Conservation (phyloP, 2,888 invertebrate species). For the Artemia sinica region DNA sequence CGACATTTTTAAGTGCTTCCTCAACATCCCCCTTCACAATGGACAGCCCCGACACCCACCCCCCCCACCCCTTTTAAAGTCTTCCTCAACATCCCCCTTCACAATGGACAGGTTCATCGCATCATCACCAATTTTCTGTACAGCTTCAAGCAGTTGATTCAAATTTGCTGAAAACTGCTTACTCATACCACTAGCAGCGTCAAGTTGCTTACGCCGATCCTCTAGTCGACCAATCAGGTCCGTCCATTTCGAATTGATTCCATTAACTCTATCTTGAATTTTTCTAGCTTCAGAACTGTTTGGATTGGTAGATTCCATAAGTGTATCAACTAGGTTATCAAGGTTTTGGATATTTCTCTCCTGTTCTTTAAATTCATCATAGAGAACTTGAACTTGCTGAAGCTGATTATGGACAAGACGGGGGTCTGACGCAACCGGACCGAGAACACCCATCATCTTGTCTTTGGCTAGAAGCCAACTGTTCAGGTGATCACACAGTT, state of each 20-base stretch:
- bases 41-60: too few relatives aligned
- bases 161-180: conserved; percentile 80
- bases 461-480: conserved; percentile 84
- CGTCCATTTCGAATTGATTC: conserved; percentile 55
- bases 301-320: conserved; percentile 43
- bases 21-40: not conserved
- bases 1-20: conserved; percentile 17
- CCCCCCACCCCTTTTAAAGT: conserved; percentile 60
- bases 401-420: conserved; percentile 89
- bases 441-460: conserved; percentile 82
- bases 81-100: conserved; percentile 61
- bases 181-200: conserved; percentile 78
- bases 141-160: conserved; percentile 61
- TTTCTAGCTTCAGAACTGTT: conserved; percentile 44
- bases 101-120: conserved; percentile 72
- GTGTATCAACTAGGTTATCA: conserved; percentile 57
- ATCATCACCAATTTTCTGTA: conserved; percentile 66
- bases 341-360: conserved; percentile 74
- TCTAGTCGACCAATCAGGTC: conserved; percentile 60
- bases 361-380: conserved; percentile 84
- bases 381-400: conserved; percentile 60
- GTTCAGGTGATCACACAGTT: conserved; percentile 62
- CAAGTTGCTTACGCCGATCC: conserved; percentile 69
- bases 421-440: conserved; percentile 88
- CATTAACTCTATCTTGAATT: conserved; percentile 51